Percentiles rank a stretch among this genome's conserved stretches.
Evolutionary conservation across 2,888 invertebrate genomes (phyloP).

Genomic region (Drosophila borborema): DNA sequence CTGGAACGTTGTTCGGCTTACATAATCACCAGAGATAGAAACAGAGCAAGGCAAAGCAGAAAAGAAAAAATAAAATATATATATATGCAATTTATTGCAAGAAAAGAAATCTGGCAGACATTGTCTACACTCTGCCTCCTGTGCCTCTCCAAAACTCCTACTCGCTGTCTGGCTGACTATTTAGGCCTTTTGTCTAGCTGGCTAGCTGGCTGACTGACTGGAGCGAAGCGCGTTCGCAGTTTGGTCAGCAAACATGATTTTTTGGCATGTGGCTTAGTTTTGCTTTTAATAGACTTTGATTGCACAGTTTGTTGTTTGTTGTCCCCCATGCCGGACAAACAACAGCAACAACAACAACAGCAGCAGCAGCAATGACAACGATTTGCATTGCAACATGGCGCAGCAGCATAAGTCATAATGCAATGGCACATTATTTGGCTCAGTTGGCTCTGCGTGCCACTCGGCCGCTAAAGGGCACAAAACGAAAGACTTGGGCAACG

Average conservation of each 20-base stretch:
- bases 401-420: slow-evolving; percentile 67
- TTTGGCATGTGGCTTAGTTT: slow-evolving; percentile 78
- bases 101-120: slow-evolving; percentile 61
- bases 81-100: slow-evolving; percentile 64
- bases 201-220: slow-evolving; percentile 15
- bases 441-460: slow-evolving; percentile 50
- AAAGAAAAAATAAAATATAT: slow-evolving; percentile 14
- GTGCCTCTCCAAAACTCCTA: not conserved
- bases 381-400: slow-evolving; percentile 76
- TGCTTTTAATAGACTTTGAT: slow-evolving; percentile 76
- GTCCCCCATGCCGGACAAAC: slow-evolving; percentile 48
- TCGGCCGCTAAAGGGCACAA: slow-evolving; percentile 59
- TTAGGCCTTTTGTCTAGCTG: slow-evolving; percentile 21
- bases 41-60: slow-evolving; percentile 37
- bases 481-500: slow-evolving; percentile 74
- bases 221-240: slow-evolving; percentile 13
- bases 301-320: slow-evolving; percentile 46
- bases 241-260: slow-evolving; percentile 68
- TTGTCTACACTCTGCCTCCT: slow-evolving; percentile 9
- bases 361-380: slow-evolving; percentile 50
- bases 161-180: slow-evolving; percentile 21
- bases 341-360: slow-evolving; percentile 14
- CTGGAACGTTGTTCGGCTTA: slow-evolving; percentile 56
- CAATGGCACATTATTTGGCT: slow-evolving; percentile 71
- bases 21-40: slow-evolving; percentile 61